A percentile compares a stretch with the other conserved stretches of the same genome.
Evolutionary conservation across 2,797 vertebrate genomes (phyloP).

Genomic region (Bryconaethiops microstoma): DNA sequence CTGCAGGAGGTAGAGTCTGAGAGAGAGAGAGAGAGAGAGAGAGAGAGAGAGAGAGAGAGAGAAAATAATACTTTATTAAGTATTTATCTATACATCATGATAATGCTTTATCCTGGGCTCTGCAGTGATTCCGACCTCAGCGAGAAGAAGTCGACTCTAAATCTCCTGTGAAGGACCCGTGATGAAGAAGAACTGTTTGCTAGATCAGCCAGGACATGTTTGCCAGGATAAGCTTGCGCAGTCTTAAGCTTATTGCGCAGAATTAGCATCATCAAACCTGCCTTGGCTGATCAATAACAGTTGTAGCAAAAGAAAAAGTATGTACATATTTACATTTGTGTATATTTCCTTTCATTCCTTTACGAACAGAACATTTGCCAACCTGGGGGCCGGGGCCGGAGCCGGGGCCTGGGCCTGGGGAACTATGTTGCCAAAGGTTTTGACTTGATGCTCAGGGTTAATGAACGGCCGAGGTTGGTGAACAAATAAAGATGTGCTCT

Average conservation of each 20-base stretch:
- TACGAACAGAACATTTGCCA: not conserved
- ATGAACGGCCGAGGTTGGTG: slow-evolving; percentile 65
- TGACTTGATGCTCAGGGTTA: slow-evolving; percentile 59
- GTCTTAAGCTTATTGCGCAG: no score
- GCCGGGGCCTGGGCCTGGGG: slow-evolving; percentile 8
- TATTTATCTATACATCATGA: no score
- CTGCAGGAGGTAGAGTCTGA: slow-evolving; percentile 60
- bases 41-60: not conserved
- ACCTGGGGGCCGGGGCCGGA: slow-evolving; percentile 50
- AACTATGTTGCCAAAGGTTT: slow-evolving; percentile 29
- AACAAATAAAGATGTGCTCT: slow-evolving; percentile 89
- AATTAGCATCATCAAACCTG: no score
- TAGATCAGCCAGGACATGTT: not conserved
- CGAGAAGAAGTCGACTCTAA: no score
- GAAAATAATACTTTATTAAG: no score
- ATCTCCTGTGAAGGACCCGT: no score
- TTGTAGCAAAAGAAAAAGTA: no score
- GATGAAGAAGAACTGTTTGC: no score
- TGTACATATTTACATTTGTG: no score
- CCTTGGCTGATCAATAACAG: no score
- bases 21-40: not conserved
- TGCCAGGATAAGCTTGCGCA: not conserved
- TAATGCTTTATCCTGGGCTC: no score
- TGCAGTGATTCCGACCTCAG: no score
- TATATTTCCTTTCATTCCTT: not conserved